Evolutionary conservation across 2,888 invertebrate genomes (phyloP).

Genomic region (Andrena flavipes): DNA sequence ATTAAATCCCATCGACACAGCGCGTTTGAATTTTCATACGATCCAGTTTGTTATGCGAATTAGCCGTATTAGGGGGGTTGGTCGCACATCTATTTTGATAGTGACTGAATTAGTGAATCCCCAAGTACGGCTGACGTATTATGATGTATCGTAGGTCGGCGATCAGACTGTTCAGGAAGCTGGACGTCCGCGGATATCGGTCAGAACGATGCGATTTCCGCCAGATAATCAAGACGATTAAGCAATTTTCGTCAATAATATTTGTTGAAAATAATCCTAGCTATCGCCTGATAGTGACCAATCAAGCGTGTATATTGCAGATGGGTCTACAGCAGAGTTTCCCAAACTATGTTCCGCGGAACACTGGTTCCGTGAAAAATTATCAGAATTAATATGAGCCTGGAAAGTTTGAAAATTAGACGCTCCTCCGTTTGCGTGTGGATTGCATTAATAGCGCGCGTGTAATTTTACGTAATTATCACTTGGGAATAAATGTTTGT

Average conservation of each 20-base stretch:
- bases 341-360: too few species aligned
- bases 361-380: too few species aligned
- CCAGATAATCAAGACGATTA: slow-evolving; percentile 10
- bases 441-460: too few species aligned
- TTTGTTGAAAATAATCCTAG: neutral
- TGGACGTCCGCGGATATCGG: slow-evolving; percentile 12
- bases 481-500: too few species aligned
- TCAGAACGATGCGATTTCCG: slow-evolving; percentile 13
- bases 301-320: neutral
- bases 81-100: slow-evolving; percentile 61
- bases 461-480: too few species aligned
- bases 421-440: too few species aligned
- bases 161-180: neutral
- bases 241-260: neutral
- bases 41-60: slow-evolving; percentile 52
- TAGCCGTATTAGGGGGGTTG: slow-evolving; percentile 56
- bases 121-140: slow-evolving; percentile 44
- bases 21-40: slow-evolving; percentile 62
- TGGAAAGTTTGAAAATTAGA: too few species aligned
- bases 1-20: slow-evolving; percentile 57
- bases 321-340: neutral
- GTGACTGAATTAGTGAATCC: slow-evolving; percentile 58
- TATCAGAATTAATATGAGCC: too few species aligned
- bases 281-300: neutral
- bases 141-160: slow-evolving; percentile 34